Evolutionary conservation across 2,888 invertebrate species (phyloP).

Genomic region (Plagodis pulveraria): DNA sequence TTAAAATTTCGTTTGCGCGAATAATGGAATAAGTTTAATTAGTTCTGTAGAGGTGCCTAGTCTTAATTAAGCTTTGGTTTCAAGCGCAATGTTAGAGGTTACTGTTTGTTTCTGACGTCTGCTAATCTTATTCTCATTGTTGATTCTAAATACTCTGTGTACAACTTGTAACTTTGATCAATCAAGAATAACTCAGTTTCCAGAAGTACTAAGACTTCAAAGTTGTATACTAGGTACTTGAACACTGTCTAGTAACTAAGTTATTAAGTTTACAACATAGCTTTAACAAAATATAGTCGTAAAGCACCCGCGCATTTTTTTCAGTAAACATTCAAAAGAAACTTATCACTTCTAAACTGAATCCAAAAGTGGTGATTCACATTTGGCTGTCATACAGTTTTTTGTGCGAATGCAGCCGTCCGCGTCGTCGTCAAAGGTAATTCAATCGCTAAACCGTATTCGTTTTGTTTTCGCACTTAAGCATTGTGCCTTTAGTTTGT

Average conservation of each 20-base stretch:
- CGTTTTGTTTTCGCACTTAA: constrained; percentile 82
- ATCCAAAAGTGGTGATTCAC: constrained; percentile 39
- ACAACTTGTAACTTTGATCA: no score
- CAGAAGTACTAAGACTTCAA: neutral
- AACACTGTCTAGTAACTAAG: no score
- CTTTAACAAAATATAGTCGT: no score
- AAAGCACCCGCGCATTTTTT: no score
- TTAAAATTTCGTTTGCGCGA: constrained; percentile 70
- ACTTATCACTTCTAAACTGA: constrained; percentile 28
- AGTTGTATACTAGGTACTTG: no score
- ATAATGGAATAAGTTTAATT: constrained; percentile 82
- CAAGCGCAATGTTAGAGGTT: constrained; percentile 56
- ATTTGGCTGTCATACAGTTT: constrained; percentile 52
- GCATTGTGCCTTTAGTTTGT: constrained; percentile 77
- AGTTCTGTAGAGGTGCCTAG: constrained; percentile 71
- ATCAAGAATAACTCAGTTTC: neutral
- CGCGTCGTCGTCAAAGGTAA: constrained; percentile 76
- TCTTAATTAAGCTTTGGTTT: constrained; percentile 77
- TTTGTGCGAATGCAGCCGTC: constrained; percentile 74
- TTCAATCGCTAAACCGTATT: constrained; percentile 74
- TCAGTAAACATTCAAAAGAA: no score
- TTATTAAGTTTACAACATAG: no score
- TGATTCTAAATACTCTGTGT: constrained; percentile 7
- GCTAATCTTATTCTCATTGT: constrained; percentile 41
- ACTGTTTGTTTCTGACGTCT: constrained; percentile 55